A percentile compares a stretch with the other conserved stretches of the same genome.
These are phyloP conservation scores for Microplitis deprimator DNA, from an alignment of 2,888 invertebrate genomes.

Conservation along the genomic window DNA sequence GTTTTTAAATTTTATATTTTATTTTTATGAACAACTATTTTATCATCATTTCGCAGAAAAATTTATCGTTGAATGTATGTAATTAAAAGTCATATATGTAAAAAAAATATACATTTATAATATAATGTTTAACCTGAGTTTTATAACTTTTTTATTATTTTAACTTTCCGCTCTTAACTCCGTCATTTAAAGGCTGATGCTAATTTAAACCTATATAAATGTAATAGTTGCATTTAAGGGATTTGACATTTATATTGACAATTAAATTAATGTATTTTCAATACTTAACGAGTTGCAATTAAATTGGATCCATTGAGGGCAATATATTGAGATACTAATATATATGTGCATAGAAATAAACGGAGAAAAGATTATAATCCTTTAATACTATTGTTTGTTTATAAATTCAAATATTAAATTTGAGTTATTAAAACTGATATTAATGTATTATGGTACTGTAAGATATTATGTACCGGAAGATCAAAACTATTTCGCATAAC, in stretches of 20 bases:
- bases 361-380: not conserved
- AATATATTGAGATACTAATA: not conserved
- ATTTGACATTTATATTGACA: not conserved
- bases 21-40: not conserved
- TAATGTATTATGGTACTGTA: no score
- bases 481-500: no score
- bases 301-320: not conserved
- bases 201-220: not conserved
- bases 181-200: not conserved
- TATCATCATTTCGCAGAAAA: slow-evolving; percentile 9
- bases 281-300: not conserved
- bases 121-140: not conserved
- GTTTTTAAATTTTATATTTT: not conserved
- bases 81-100: not conserved
- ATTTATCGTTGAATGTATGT: not conserved
- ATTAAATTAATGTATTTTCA: not conserved
- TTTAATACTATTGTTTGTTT: not conserved
- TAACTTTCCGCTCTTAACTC: not conserved
- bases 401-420: not conserved
- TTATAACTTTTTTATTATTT: not conserved
- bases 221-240: not conserved
- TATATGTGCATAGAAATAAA: not conserved
- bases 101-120: slow-evolving; percentile 6
- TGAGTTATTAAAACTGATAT: not conserved
- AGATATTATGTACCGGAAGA: no score